phyloP scores from a whole-genome alignment of 1,140 invertebrate genomes.

The Meloidogyne exigua region DNA sequence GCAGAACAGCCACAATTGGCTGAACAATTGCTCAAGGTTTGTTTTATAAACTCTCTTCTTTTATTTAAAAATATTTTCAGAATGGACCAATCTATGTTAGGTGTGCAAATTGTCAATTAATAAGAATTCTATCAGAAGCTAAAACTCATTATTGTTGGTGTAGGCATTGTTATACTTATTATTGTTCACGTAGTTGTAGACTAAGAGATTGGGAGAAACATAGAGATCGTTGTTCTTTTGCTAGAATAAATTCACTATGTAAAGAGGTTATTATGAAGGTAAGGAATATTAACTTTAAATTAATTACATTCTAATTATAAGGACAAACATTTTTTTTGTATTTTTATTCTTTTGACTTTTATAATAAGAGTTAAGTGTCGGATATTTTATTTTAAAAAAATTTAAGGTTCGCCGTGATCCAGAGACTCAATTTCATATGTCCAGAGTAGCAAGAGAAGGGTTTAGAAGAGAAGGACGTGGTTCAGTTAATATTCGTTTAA shows the following conservation, averaged over 20 bases:
- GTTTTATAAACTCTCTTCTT: not conserved
- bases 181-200: conserved; percentile 76
- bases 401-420: conserved; percentile 73
- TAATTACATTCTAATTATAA: not conserved
- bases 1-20: conserved; percentile 56
- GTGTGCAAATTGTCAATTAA: conserved; percentile 64
- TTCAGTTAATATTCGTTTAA: conserved; percentile 76
- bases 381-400: not conserved
- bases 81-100: conserved; percentile 59
- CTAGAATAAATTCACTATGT: conserved; percentile 77
- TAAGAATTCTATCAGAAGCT: conserved; percentile 57
- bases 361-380: too few species aligned
- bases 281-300: conserved; percentile 35
- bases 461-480: conserved; percentile 80
- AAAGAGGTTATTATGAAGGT: conserved; percentile 80
- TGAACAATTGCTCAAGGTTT: conserved; percentile 49
- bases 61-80: conserved; percentile 9
- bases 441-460: conserved; percentile 76
- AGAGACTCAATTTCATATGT: conserved; percentile 76
- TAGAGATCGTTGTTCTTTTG: conserved; percentile 79
- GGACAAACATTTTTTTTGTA: conserved; percentile 22
- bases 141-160: conserved; percentile 76
- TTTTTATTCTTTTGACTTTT: too few species aligned
- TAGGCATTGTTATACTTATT: conserved; percentile 84
- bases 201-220: conserved; percentile 85